These are phyloP conservation scores for Hydrophis major DNA, from an alignment of 2,797 vertebrate genomes.

Conservation along the genomic window DNA sequence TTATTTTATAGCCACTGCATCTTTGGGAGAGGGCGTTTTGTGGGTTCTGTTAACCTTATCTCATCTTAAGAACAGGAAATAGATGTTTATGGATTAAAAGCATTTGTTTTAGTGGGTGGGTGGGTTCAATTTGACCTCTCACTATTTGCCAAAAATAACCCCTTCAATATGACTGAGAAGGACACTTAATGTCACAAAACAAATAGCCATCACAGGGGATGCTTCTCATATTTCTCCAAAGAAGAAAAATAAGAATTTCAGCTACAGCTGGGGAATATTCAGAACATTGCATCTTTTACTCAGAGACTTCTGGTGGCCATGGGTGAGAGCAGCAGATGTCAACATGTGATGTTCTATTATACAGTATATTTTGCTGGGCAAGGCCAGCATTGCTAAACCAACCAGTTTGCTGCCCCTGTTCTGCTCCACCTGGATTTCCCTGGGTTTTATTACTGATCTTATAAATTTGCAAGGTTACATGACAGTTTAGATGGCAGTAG, in stretches of 20 bases:
- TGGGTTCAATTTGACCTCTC: conserved; percentile 25
- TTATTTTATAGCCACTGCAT: conserved; percentile 9
- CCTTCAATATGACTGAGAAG: neutral
- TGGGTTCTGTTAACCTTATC: conserved; percentile 7
- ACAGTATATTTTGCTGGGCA: neutral
- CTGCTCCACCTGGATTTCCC: neutral
- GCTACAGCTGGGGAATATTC: neutral
- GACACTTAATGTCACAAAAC: neutral
- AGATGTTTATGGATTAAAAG: neutral
- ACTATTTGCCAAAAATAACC: neutral
- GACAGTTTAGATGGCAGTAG: neutral
- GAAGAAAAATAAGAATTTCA: neutral
- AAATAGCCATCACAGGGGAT: neutral
- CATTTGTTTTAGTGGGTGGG: conserved; percentile 10
- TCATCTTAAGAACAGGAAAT: conserved; percentile 5
- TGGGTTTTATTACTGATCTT: neutral
- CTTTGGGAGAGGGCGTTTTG: neutral
- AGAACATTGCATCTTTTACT: neutral
- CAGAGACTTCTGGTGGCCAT: neutral
- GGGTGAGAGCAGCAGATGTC: neutral
- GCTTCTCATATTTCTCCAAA: neutral
- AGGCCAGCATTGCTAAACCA: neutral
- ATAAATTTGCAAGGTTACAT: neutral
- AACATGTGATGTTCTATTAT: neutral
- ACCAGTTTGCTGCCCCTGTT: neutral